A percentile compares a stretch with the other conserved stretches of the same genome.
phyloP scores from a whole-genome alignment of 2,888 invertebrate genomes.

The Erebia aethiops region DNA sequence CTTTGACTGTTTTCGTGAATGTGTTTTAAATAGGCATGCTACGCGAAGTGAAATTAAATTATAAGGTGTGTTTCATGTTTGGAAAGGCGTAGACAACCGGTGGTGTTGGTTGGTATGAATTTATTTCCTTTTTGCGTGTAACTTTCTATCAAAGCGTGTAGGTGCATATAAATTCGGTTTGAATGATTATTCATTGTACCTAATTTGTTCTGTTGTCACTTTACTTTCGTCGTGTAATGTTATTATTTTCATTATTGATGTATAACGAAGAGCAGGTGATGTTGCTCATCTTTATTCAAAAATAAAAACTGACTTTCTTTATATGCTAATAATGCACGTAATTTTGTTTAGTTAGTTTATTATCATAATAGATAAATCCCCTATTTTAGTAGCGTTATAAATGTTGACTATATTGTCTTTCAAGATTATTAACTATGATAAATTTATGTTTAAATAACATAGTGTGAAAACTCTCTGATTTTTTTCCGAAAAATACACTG shows the following conservation, averaged over 20 bases:
- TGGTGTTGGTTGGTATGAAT: conserved; percentile 31
- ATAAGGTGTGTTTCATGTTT: conserved; percentile 34
- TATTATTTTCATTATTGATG: conserved; percentile 12
- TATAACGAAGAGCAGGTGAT: conserved; percentile 1
- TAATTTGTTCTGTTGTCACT: conserved; percentile 30
- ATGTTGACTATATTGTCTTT: background rate
- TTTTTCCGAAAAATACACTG: too few species aligned
- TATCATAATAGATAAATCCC: background rate
- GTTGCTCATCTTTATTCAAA: conserved; percentile 4
- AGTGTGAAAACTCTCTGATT: too few species aligned
- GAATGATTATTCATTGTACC: conserved; percentile 47
- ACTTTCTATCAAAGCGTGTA: conserved; percentile 35
- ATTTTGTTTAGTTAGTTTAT: background rate
- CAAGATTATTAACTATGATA: too few species aligned
- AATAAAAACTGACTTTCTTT: background rate
- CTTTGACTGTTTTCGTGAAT: conserved; percentile 12
- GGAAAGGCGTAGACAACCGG: conserved; percentile 30
- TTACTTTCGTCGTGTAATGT: conserved; percentile 40
- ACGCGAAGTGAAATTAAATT: conserved; percentile 48
- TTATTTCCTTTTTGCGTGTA: conserved; percentile 26
- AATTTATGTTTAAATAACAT: too few species aligned
- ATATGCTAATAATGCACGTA: background rate
- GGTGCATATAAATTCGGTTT: conserved; percentile 32
- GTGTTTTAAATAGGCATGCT: conserved; percentile 49
- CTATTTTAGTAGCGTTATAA: background rate